Conservation (phyloP, 2,797 vertebrate species). For the Micromesistius poutassou region DNA sequence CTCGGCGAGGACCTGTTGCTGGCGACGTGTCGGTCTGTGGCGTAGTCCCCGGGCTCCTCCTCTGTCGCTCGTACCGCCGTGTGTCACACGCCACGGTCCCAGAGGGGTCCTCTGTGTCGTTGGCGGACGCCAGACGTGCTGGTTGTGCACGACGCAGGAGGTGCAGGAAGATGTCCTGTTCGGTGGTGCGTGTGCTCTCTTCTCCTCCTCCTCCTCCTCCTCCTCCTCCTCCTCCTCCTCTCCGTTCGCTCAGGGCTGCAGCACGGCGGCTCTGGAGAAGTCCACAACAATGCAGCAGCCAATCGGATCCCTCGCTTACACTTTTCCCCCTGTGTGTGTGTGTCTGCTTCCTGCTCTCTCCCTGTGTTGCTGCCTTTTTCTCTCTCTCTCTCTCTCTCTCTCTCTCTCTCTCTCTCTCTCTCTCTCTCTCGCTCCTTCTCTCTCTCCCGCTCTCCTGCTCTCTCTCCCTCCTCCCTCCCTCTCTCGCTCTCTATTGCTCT, state of each 20-base stretch:
- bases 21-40: neutral
- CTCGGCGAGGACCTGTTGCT: neutral
- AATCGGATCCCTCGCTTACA: slow-evolving; percentile 36
- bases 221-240: slow-evolving; percentile 15
- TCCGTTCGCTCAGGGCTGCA: slow-evolving; percentile 22
- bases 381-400: slow-evolving; percentile 10
- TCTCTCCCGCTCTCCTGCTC: slow-evolving; percentile 6
- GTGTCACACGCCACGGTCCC: no score
- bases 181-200: slow-evolving; percentile 19
- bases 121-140: slow-evolving; percentile 15
- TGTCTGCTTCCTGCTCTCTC: slow-evolving; percentile 19
- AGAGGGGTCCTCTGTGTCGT: neutral
- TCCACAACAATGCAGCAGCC: slow-evolving; percentile 36
- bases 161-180: slow-evolving; percentile 19
- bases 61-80: no score
- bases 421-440: slow-evolving; percentile 14
- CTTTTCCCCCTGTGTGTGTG: no score
- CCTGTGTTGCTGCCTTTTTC: slow-evolving; percentile 25
- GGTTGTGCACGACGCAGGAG: slow-evolving; percentile 36
- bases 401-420: slow-evolving; percentile 12
- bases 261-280: slow-evolving; percentile 43
- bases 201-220: slow-evolving; percentile 17
- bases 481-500: slow-evolving; percentile 19
- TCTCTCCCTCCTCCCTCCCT: slow-evolving; percentile 15
- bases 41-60: neutral